Base-by-base conservation (phyloP, 2,113 vertebrate species). In the Chamaea fasciata region DNA sequence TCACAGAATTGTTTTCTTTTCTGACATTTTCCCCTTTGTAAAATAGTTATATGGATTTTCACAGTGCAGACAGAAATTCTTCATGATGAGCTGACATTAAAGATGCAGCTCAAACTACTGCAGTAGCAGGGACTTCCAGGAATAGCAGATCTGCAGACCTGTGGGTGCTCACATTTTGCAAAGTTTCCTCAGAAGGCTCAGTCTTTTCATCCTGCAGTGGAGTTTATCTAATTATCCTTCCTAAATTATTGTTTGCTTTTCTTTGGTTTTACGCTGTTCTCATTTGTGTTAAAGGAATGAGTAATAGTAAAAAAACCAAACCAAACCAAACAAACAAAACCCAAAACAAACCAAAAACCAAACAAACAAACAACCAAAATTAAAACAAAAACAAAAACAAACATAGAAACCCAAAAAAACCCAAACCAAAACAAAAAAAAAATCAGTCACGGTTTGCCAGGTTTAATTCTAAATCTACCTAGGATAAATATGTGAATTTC, bases 361-460 rank as follows among this genome's bases (percentile, higher is more conserved):
- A 41, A 41, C 41, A 13, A 14, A 41, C 11, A 41, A 41, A 13
- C 13, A 41, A 41, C 41, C 41, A 14, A 41, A 41, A n/a, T n/a
- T n/a, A 41, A 41, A 41, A 11, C 41, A 4, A 26, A 59, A 57
- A 2, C 16, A 60, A 27, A 49, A 49, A 13, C 11, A 24, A 3
- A 8, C 18, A 49, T n/a, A 30, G 10, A 10, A 12, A 33, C 19
- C 8, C 19, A 31, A 12, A 22, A 31, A 42, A 17, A 10, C 7
- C 46, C n/a, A 46, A 47, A 47, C 46, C 19, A 21, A 24, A 49
- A 44, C 6, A 44, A 50, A 50, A 24, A 4, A 49, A 49, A 28
- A 64, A 7, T 0, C 9, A 77, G 5, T 4, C 35, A 71, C 0
- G 0, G 15, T 69, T 91, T 87, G 1, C 18, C 24, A 79, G 41